Evolutionary conservation across 2,113 vertebrate genomes (phyloP).

Genomic region (Poeciliopsis occidentalis): DNA sequence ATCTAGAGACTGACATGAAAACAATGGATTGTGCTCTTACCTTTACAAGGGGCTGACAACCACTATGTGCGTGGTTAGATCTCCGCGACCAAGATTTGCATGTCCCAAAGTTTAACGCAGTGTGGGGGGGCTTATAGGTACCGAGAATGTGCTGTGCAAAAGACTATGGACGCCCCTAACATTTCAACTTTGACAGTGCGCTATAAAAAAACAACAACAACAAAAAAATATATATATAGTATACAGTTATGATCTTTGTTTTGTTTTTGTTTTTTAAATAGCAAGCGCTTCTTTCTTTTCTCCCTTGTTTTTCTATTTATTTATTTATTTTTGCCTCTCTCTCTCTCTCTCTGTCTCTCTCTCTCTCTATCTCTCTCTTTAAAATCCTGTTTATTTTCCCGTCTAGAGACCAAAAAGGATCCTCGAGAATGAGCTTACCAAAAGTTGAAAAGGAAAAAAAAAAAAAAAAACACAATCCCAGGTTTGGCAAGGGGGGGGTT

Average conservation of each 20-base stretch:
- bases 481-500: constrained; percentile 79
- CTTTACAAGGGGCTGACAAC: constrained; percentile 91
- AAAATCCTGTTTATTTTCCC: too few relatives aligned
- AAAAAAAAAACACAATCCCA: constrained; percentile 72
- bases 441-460: constrained; percentile 74
- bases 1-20: constrained; percentile 52
- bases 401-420: constrained; percentile 62
- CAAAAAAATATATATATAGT: too few relatives aligned
- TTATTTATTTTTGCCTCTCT: too few relatives aligned
- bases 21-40: constrained; percentile 85
- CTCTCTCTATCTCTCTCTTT: too few relatives aligned
- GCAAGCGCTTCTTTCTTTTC: constrained; percentile 14
- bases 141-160: constrained; percentile 83
- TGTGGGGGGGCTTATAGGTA: constrained; percentile 77
- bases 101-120: constrained; percentile 97
- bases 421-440: constrained; percentile 73
- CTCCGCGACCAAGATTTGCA: constrained; percentile 92
- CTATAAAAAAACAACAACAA: constrained; percentile 68
- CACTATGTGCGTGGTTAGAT: constrained; percentile 92
- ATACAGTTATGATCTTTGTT: constrained; percentile 49
- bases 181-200: constrained; percentile 86
- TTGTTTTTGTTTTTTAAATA: constrained; percentile 3
- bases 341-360: too few relatives aligned
- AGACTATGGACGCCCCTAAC: constrained; percentile 82
- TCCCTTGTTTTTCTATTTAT: background rate